phyloP scores from a whole-genome alignment of 2,113 vertebrate genomes.

The Hepsetus odoe region DNA sequence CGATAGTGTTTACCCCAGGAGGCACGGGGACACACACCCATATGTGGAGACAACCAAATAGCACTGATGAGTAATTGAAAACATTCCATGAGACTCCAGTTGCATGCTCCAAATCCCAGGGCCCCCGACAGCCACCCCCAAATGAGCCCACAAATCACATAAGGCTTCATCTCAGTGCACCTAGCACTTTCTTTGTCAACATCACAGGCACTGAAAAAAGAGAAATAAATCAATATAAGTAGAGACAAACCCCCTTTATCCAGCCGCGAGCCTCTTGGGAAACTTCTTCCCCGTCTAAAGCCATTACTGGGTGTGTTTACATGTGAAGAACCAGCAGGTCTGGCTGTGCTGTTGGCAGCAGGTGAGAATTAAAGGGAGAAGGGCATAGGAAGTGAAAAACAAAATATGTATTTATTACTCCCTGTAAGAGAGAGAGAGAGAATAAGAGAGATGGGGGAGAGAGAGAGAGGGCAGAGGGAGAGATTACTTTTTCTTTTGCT shows the following conservation, averaged over 20 bases:
- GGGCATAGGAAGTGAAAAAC: constrained; percentile 5
- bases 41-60: constrained; percentile 3
- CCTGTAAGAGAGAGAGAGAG: background rate
- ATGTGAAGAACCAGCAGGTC: background rate
- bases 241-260: constrained; percentile 26
- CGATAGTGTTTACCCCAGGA: constrained; percentile 27
- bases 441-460: background rate
- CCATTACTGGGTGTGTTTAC: constrained; percentile 45
- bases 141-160: constrained; percentile 35
- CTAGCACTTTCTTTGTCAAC: constrained; percentile 5
- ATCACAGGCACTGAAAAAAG: background rate
- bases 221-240: constrained; percentile 31
- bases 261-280: constrained; percentile 13
- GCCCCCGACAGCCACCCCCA: constrained; percentile 11
- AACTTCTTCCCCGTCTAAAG: constrained; percentile 12
- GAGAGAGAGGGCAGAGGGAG: background rate
- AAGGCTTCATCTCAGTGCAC: background rate
- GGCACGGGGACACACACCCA: constrained; percentile 35
- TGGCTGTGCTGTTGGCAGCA: background rate
- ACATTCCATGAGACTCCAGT: constrained; percentile 30
- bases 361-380: constrained; percentile 38
- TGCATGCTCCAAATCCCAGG: constrained; percentile 3
- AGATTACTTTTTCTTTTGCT: background rate
- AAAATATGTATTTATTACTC: constrained; percentile 12
- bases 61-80: constrained; percentile 33